Conservation (phyloP, 1,140 invertebrate genomes). For the Paracyclopina nana region DNA sequence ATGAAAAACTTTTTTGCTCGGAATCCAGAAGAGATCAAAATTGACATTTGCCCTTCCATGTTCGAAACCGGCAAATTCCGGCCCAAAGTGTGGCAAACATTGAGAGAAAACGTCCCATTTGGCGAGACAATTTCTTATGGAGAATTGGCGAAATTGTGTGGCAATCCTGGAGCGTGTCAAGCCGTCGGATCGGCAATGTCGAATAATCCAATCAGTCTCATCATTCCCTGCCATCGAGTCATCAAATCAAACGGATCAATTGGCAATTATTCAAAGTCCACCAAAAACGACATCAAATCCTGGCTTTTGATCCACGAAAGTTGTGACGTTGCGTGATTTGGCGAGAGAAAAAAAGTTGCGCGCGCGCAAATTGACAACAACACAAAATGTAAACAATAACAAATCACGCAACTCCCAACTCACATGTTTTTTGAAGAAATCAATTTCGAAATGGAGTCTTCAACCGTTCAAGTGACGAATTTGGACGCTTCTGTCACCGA, state of each 20-base stretch:
- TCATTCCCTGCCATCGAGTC: slow-evolving; percentile 8
- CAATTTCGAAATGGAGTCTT: too few species aligned
- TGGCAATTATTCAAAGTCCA: neutral
- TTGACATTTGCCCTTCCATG: too few species aligned
- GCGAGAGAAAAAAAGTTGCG: too few species aligned
- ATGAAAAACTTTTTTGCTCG: too few species aligned
- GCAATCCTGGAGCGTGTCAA: neutral
- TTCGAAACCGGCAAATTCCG: neutral
- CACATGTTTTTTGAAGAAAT: too few species aligned
- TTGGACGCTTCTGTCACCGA: too few species aligned
- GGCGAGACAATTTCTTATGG: neutral
- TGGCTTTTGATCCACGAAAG: neutral
- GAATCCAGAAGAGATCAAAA: too few species aligned
- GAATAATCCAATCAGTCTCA: slow-evolving; percentile 1
- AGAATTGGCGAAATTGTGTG: neutral
- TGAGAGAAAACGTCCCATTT: neutral
- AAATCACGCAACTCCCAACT: too few species aligned
- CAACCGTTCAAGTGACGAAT: too few species aligned
- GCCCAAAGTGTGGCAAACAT: neutral
- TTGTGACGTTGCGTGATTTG: too few species aligned
- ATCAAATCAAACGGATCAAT: neutral
- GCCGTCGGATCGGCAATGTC: slow-evolving; percentile 12
- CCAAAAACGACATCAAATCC: neutral
- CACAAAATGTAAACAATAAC: too few species aligned
- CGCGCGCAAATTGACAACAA: too few species aligned